A percentile compares a stretch with the other conserved stretches of the same genome.
These are phyloP conservation scores for Drosophila repleta DNA, from an alignment of 1,140 invertebrate genomes.

Conservation along the genomic window DNA sequence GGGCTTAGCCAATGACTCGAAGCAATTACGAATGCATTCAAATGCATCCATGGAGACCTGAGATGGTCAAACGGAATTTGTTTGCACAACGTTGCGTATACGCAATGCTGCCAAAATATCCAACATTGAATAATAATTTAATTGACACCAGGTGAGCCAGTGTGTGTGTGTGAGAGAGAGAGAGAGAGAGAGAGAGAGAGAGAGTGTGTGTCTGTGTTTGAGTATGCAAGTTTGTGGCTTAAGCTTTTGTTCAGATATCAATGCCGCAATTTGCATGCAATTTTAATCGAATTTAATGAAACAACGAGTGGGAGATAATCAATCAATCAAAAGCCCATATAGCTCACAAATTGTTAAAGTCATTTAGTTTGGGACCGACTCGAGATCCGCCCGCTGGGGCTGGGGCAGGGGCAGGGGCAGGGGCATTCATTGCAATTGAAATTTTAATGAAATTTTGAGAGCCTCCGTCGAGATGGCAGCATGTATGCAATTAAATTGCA, in stretches of 20 bases:
- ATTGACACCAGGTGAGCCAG: conserved; percentile 24
- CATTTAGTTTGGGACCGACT: no score
- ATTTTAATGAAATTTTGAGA: not conserved
- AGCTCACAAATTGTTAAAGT: no score
- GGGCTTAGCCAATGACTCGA: not conserved
- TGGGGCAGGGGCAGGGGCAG: no score
- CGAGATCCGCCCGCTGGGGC: no score
- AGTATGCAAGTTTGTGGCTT: no score
- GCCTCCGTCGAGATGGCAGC: no score
- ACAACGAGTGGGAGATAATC: not conserved
- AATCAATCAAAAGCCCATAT: no score
- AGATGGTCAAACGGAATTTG: not conserved
- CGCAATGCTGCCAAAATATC: conserved; percentile 10
- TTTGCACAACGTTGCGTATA: conserved; percentile 19
- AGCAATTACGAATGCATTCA: conserved; percentile 20
- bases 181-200: not conserved
- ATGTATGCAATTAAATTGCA: no score
- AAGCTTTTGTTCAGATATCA: no score
- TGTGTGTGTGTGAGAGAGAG: not conserved
- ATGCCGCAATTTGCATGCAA: not conserved
- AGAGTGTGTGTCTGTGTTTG: not conserved
- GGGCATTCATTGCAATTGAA: not conserved
- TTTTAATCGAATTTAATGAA: not conserved
- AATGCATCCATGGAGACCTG: conserved; percentile 8
- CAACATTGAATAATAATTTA: conserved; percentile 17